These are phyloP conservation scores for Intellagama lesueurii DNA, from an alignment of 2,797 vertebrate genomes.

Conservation along the genomic window DNA sequence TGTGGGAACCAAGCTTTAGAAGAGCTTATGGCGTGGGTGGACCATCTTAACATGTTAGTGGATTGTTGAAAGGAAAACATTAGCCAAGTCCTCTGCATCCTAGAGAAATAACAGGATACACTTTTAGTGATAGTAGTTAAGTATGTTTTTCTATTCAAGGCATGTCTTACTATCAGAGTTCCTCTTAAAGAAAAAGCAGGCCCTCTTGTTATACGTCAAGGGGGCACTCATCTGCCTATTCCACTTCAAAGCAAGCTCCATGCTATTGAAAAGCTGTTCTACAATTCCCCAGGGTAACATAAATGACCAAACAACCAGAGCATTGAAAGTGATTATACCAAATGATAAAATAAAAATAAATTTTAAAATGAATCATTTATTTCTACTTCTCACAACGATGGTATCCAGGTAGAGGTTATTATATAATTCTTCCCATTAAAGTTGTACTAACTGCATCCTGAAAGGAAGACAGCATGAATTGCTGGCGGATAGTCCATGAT, in stretches of 20 bases:
- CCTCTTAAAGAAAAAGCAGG: not conserved
- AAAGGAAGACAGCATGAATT: too few relatives aligned
- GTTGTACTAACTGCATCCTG: not conserved
- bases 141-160: not conserved
- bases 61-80: not conserved
- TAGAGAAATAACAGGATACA: not conserved
- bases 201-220: constrained; percentile 1
- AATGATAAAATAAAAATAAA: not conserved
- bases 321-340: not conserved
- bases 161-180: not conserved
- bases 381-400: not conserved
- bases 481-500: not conserved
- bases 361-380: not conserved
- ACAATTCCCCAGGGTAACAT: not conserved
- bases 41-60: not conserved
- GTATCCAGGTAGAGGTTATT: not conserved
- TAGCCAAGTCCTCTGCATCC: not conserved
- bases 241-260: not conserved
- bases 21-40: not conserved
- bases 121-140: not conserved
- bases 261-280: not conserved
- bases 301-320: not conserved
- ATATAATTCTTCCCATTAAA: not conserved
- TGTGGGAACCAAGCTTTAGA: not conserved
- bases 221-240: not conserved